A percentile compares a stretch with the other conserved stretches of the same genome.
Evolutionary conservation across 2,113 vertebrate species (phyloP).

Genomic region (Grantiella picta): DNA sequence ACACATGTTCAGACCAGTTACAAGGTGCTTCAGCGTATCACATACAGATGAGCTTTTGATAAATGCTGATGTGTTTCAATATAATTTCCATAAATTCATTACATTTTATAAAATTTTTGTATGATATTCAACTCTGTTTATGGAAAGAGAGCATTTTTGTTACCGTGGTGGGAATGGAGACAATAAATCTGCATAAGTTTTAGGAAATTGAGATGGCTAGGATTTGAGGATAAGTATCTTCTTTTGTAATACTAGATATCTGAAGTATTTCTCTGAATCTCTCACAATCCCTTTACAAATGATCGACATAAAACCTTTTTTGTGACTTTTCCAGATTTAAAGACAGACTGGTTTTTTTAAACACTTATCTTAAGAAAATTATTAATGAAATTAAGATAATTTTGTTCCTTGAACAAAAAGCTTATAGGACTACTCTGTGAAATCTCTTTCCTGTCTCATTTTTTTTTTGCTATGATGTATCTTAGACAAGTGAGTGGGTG

Average conservation of each 20-base stretch:
- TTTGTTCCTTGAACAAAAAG: not conserved
- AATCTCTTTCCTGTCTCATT: rapidly evolving
- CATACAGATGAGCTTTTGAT: not conserved
- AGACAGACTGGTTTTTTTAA: not conserved
- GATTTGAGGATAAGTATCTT: not conserved
- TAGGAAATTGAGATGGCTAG: not conserved
- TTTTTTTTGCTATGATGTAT: not conserved
- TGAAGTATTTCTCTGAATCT: not conserved
- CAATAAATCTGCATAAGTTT: not conserved
- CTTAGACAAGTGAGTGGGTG: not conserved
- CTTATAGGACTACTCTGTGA: not conserved
- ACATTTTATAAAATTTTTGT: not conserved
- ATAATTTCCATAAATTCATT: not conserved
- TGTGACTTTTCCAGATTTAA: not conserved
- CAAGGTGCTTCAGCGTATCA: not conserved
- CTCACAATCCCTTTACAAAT: not conserved
- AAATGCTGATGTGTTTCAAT: not conserved
- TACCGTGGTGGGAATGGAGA: not conserved
- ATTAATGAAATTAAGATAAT: not conserved
- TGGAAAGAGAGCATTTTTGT: not conserved
- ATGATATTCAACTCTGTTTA: not conserved
- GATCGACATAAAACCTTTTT: not conserved
- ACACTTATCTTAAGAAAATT: not conserved
- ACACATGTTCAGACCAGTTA: not conserved
- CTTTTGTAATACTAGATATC: not conserved